These are phyloP conservation scores for Leptatherina wallacei DNA, from an alignment of 2,797 vertebrate species.

Conservation along the genomic window DNA sequence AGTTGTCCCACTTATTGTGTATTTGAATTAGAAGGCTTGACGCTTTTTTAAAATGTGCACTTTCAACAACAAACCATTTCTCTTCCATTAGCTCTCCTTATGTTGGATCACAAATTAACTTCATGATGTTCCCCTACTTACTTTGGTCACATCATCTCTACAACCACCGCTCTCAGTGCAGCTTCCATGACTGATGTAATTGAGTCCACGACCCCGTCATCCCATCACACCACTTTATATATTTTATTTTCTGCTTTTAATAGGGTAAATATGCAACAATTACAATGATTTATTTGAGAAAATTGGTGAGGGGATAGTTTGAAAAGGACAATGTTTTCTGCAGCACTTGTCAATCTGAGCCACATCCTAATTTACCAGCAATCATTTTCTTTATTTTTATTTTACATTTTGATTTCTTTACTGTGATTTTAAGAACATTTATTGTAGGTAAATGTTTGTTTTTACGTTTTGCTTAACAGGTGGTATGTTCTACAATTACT, in stretches of 20 bases:
- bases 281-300: neutral
- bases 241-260: constrained; percentile 10
- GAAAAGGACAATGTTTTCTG: neutral
- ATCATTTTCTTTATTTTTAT: neutral
- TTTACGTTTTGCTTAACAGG: too few species aligned
- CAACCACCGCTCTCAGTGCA: constrained; percentile 1
- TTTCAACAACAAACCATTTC: neutral
- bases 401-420: neutral
- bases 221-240: constrained; percentile 1
- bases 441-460: too few species aligned
- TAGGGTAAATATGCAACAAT: neutral
- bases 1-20: neutral
- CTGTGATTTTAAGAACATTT: neutral
- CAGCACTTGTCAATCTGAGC: too few species aligned
- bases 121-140: neutral
- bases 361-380: neutral
- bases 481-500: too few species aligned
- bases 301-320: neutral
- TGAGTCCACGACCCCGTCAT: constrained; percentile 18
- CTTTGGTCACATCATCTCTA: constrained; percentile 3
- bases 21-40: neutral
- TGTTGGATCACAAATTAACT: neutral
- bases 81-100: neutral
- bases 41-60: neutral
- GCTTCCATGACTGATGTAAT: constrained; percentile 12